phyloP scores from a whole-genome alignment of 1,140 invertebrate species.

The Drosophila quadrilineata region DNA sequence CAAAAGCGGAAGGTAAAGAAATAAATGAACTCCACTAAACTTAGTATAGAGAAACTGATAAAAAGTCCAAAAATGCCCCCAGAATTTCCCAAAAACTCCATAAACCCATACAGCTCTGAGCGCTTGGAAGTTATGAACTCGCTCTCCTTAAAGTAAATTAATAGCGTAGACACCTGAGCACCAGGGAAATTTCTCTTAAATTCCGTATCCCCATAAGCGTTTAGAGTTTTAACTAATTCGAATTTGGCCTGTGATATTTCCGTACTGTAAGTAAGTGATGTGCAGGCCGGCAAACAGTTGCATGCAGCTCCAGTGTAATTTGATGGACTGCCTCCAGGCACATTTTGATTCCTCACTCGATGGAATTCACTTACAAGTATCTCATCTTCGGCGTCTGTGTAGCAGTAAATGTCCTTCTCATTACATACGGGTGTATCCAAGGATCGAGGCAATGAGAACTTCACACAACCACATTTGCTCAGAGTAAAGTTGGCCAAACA shows the following conservation, averaged over 20 bases:
- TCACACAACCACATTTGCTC: conserved; percentile 81
- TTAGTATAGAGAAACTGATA: conserved; percentile 86
- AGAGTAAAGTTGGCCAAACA: conserved; percentile 89
- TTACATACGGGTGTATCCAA: conserved; percentile 84
- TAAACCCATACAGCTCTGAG: conserved; percentile 83
- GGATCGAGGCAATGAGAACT: conserved; percentile 83
- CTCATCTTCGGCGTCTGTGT: conserved; percentile 82
- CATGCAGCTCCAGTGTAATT: conserved; percentile 79
- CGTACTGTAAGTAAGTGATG: conserved; percentile 85
- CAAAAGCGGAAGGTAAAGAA: conserved; percentile 82
- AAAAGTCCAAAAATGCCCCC: conserved; percentile 84
- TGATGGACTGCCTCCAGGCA: conserved; percentile 15
- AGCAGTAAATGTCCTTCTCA: conserved; percentile 81
- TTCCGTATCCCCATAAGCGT: conserved; percentile 73
- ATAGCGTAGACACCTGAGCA: conserved; percentile 76
- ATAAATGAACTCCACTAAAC: conserved; percentile 86
- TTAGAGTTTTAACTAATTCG: conserved; percentile 83
- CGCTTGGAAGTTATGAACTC: conserved; percentile 83
- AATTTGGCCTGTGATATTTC: conserved; percentile 87
- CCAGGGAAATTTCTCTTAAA: conserved; percentile 77
- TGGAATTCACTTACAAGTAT: conserved; percentile 83
- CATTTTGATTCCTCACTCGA: conserved; percentile 38
- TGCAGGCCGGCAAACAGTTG: conserved; percentile 86
- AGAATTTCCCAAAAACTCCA: conserved; percentile 83
- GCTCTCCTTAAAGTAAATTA: conserved; percentile 83